Base-by-base conservation (phyloP, 2,888 invertebrate genomes). In the Standfussiana lucernea region DNA sequence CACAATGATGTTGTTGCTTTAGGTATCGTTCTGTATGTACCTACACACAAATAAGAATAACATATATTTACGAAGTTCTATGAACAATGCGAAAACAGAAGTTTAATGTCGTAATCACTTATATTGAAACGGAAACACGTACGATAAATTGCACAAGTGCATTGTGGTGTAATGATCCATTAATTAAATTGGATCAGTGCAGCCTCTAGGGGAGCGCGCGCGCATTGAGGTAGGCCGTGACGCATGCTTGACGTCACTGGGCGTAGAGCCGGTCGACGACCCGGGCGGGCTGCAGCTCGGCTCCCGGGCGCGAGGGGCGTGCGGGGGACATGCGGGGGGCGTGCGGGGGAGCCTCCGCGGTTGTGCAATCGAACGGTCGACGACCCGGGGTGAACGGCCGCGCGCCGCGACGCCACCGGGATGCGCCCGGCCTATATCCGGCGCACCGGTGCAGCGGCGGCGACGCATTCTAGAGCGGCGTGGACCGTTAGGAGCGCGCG, bases 211-310 rank as follows among this genome's bases (percentile, higher is more conserved):
- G 94, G 96, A 95, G 96, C 96, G 95, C 95, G 95, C 93, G 95
- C 96, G 96, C 95, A 96, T 97, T 97, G 97, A 97, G 97, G 97
- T 97, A 96, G 97, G 97, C 94, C 96, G 95, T 97, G 97, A 97
- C 97, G 97, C 93, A 93, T 92, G 90, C 82, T 87, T 93, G 94
- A 96, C 97, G 96, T 96, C 96, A 96, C 90, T 91, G 93, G 93
- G 94, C 91, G 89, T 91, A 91, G 89, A 93, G 92, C 83, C 94
- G 96, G 95, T 94, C 96, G 94, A 92, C 94, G 96, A 94, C 91
- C 92, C 79, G 92, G 86, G 90, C 92, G 90, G 91, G 92, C 92
- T 93, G 91, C 92, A 94, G 93, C 94, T 93, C 93, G 91, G 93
- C 92, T 94, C 95, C 95, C 93, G 95, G 94, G 94, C 92, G 88